Evolutionary conservation across 2,113 vertebrate species (phyloP), one percentile per base, ranked within the genome.

Genomic region (Axis porcinus): DNA sequence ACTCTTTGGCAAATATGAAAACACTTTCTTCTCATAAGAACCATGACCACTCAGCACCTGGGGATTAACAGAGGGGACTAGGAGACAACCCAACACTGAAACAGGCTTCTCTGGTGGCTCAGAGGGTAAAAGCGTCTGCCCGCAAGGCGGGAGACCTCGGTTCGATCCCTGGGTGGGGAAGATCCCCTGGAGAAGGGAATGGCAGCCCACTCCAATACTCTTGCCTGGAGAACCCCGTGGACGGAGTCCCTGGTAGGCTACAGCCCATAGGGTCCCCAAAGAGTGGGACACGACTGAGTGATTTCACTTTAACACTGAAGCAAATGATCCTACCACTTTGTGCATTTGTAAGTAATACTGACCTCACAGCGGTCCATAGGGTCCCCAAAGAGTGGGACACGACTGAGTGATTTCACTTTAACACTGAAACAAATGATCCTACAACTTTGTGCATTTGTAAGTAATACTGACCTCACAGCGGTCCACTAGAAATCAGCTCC

Each of bases 1-100:
- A 47, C 13, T 91, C 94, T 95, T 85, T 91, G 36, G 27, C 21
- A 97, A 96, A 96, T n/a, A 62, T 16, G 27, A 64, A 92, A 78
- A 86, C 83, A 50, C 84, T 89, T 94, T 91, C 60, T 88, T 74
- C 86, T 87, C 64, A 58, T 82, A 36, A 86, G 50, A 95, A 95
- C 79, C 86, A 97, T 78, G 88, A 79, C 25, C 79, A 89, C 21
- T 64, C 0, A 54, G 25, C 19, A 94, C 50, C 58, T 55, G 27
- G 84, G 11, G n/a, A 74, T 90, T 84, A 88, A 90, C 33, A 95
- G 83, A 90, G 10, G 27, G 2, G 54, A 87, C 84, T 27, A 82
- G 47, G 43, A 94, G 64, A 93, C 57, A 91, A 94, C 11, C 83
- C 57, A 90, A 88, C 36, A 43, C 90, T 91, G 36, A 93, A 95